phyloP scores from a whole-genome alignment of 2,888 invertebrate species.

The Drosophila monieri region DNA sequence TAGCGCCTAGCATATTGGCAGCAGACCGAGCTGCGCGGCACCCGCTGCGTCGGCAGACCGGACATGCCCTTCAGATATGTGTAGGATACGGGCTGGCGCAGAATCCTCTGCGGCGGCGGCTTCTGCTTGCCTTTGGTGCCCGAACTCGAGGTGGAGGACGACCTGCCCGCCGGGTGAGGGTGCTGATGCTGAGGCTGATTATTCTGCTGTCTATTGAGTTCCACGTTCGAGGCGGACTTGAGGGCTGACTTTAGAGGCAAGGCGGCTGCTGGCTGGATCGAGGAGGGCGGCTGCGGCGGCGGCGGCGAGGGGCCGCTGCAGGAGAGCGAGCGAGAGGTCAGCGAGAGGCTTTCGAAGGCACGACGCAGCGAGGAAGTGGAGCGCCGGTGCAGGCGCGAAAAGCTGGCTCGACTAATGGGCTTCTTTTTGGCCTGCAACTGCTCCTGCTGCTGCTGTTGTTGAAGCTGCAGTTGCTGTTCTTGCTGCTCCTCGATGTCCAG shows the following conservation, averaged over 20 bases:
- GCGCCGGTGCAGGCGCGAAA: slow-evolving; percentile 84
- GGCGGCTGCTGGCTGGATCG: slow-evolving; percentile 36
- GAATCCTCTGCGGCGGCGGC: slow-evolving; percentile 90
- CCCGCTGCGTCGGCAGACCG: slow-evolving; percentile 92
- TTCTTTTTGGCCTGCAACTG: slow-evolving; percentile 61
- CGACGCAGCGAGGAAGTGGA: slow-evolving; percentile 89
- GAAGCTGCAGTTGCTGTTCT: slow-evolving; percentile 39
- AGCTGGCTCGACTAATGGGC: slow-evolving; percentile 74
- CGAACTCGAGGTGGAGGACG: slow-evolving; percentile 33
- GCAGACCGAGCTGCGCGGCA: slow-evolving; percentile 86
- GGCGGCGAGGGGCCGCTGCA: slow-evolving; percentile 85
- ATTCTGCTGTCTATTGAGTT: slow-evolving; percentile 67
- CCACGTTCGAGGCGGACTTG: slow-evolving; percentile 74
- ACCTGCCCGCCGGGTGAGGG: slow-evolving; percentile 41
- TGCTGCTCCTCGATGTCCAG: slow-evolving; percentile 85
- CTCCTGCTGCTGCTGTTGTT: slow-evolving; percentile 32
- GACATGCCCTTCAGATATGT: slow-evolving; percentile 92
- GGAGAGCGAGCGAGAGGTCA: slow-evolving; percentile 87
- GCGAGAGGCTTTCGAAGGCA: slow-evolving; percentile 88
- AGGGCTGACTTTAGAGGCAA: slow-evolving; percentile 76
- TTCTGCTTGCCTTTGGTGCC: slow-evolving; percentile 72
- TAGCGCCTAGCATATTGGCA: slow-evolving; percentile 82
- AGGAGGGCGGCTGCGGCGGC: slow-evolving; percentile 58
- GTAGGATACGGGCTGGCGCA: slow-evolving; percentile 91
- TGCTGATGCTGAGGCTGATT: slow-evolving; percentile 43